Percentiles rank a stretch among this genome's conserved stretches.
Evolutionary conservation across 2,113 vertebrate genomes (phyloP).

Genomic region (Tetrax tetrax): DNA sequence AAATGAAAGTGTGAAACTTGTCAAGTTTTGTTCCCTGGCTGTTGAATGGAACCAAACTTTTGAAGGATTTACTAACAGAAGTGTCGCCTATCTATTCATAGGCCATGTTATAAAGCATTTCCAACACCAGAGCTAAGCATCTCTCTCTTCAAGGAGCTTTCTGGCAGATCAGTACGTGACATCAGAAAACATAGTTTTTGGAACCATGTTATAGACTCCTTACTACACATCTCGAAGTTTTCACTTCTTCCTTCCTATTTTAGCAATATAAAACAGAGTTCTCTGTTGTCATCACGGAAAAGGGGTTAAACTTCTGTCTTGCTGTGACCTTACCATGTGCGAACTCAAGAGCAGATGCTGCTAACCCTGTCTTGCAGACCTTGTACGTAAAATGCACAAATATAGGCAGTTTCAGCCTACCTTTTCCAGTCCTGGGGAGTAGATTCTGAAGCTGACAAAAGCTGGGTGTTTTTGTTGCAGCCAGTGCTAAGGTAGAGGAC

Average conservation of each 20-base stretch:
- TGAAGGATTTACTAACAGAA: background rate
- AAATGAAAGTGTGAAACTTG: background rate
- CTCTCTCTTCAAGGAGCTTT: background rate
- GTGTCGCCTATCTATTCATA: background rate
- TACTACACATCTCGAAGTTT: background rate
- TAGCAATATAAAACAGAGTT: background rate
- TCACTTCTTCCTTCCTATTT: background rate
- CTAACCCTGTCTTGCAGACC: background rate
- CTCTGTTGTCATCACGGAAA: background rate
- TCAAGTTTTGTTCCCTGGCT: background rate
- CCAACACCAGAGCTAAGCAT: background rate
- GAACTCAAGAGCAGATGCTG: background rate
- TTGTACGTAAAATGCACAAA: background rate
- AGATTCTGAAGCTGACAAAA: background rate
- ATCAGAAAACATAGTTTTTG: background rate
- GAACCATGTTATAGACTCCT: background rate
- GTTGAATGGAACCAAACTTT: background rate
- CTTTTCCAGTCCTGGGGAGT: background rate
- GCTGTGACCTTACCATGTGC: accelerated
- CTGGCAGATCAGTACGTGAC: background rate
- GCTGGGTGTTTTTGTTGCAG: background rate
- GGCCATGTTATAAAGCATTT: background rate
- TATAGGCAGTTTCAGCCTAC: background rate
- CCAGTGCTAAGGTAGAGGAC: background rate
- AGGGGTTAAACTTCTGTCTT: background rate